Evolutionary conservation across 1,140 invertebrate genomes (phyloP).

Genomic region (Drosophila insularis): DNA sequence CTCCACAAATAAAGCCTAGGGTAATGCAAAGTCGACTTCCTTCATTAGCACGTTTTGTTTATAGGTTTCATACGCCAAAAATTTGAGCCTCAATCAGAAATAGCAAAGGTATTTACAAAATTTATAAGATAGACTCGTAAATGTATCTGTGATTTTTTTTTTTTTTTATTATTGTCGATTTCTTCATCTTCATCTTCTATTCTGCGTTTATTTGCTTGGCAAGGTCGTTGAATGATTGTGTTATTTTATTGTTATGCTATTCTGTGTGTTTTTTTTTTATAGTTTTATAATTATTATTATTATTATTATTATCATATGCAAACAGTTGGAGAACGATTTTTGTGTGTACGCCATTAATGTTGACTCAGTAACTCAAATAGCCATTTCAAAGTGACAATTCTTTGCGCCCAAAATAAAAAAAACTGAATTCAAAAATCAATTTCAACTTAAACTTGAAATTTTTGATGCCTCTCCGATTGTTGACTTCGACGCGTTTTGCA

Average conservation of each 20-base stretch:
- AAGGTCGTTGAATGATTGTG: conserved; percentile 27
- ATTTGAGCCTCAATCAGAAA: not conserved
- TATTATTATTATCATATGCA: conserved; percentile 22
- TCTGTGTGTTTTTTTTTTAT: not conserved
- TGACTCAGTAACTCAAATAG: conserved; percentile 33
- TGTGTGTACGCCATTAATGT: not conserved
- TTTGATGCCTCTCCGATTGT: conserved; percentile 55
- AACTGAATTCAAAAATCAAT: conserved; percentile 20
- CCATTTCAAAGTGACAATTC: conserved; percentile 29
- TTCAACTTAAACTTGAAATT: conserved; percentile 65
- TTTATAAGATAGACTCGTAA: conserved; percentile 7
- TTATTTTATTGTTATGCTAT: not conserved
- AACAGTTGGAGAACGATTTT: conserved; percentile 12
- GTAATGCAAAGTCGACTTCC: not conserved
- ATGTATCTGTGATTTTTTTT: not conserved
- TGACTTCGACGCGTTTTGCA: conserved; percentile 72
- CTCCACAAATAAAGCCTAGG: too few relatives aligned
- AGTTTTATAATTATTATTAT: conserved; percentile 25
- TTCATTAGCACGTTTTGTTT: not conserved
- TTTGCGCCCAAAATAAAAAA: conserved; percentile 16
- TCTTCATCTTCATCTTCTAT: conserved; percentile 2
- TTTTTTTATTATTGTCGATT: not conserved
- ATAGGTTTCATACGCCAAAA: not conserved
- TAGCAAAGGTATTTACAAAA: not conserved
- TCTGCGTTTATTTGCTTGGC: conserved; percentile 12